These are phyloP conservation scores for Sabatieria punctata DNA, from an alignment of 2,888 invertebrate genomes.

Conservation along the genomic window DNA sequence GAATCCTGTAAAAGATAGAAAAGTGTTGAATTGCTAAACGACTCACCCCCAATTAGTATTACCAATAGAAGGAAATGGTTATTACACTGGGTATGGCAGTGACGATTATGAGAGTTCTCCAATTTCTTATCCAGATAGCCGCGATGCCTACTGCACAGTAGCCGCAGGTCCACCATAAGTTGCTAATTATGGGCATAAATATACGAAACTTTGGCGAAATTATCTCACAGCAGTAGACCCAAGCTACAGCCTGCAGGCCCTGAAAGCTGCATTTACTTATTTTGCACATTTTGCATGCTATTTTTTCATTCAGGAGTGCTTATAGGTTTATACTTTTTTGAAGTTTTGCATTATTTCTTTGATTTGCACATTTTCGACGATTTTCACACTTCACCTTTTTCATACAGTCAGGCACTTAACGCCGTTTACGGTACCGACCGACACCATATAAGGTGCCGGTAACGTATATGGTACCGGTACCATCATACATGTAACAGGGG, in stretches of 20 bases:
- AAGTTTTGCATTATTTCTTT: too few species aligned
- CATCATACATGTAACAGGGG: too few species aligned
- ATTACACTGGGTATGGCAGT: neutral
- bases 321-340: too few species aligned
- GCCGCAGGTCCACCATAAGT: neutral
- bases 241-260: neutral
- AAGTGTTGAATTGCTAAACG: neutral
- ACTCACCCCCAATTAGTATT: neutral
- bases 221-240: neutral
- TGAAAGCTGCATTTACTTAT: neutral
- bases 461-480: too few species aligned
- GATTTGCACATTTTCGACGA: too few species aligned
- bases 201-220: neutral
- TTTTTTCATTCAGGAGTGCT: too few species aligned
- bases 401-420: too few species aligned
- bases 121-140: neutral
- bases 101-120: neutral
- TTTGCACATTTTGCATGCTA: too few species aligned
- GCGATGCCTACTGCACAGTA: slow-evolving; percentile 1
- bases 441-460: too few species aligned
- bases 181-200: neutral
- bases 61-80: neutral
- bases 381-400: too few species aligned
- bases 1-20: slow-evolving; percentile 7
- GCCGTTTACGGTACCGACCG: too few species aligned